Evolutionary conservation across 53 echinoderm and acorn worm genomes (phyloP).

Genomic region (Echinarachnius parma): DNA sequence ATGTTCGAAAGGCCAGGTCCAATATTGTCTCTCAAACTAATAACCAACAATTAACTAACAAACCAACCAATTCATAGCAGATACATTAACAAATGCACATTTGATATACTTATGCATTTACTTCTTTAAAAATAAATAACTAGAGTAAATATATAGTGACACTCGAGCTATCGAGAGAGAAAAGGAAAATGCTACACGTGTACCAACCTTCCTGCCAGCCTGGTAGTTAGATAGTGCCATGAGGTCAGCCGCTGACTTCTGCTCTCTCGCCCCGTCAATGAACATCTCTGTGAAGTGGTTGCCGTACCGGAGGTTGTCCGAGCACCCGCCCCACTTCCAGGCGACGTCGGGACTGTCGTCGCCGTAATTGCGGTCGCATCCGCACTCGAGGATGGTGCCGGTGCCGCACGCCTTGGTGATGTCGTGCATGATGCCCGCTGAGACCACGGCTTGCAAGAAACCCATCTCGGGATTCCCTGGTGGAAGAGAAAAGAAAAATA

Average conservation of each 20-base stretch:
- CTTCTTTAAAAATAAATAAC: too few relatives aligned
- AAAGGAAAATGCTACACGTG: too few relatives aligned
- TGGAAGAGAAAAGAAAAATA: slow-evolving; percentile 5
- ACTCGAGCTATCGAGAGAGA: not conserved
- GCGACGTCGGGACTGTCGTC: slow-evolving; percentile 46
- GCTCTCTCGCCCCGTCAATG: slow-evolving; percentile 67
- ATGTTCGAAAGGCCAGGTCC: too few relatives aligned
- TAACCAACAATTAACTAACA: too few relatives aligned
- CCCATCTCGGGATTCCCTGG: slow-evolving; percentile 93
- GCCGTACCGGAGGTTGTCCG: slow-evolving; percentile 87
- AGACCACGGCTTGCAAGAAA: slow-evolving; percentile 77
- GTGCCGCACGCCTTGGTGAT: slow-evolving; percentile 88
- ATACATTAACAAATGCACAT: slow-evolving; percentile 16
- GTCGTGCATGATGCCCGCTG: slow-evolving; percentile 84
- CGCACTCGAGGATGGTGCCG: slow-evolving; percentile 84
- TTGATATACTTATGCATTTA: slow-evolving; percentile 6
- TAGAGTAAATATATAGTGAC: too few relatives aligned
- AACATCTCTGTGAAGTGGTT: slow-evolving; percentile 87
- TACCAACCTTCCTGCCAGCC: slow-evolving; percentile 81
- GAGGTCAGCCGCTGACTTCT: slow-evolving; percentile 61
- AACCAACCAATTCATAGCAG: too few relatives aligned
- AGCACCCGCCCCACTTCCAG: slow-evolving; percentile 97
- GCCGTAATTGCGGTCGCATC: slow-evolving; percentile 63
- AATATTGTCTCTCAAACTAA: too few relatives aligned
- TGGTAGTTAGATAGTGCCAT: slow-evolving; percentile 91